Evolutionary conservation across 2,113 vertebrate species (phyloP).

Genomic region (Phalacrocorax brasilianus): DNA sequence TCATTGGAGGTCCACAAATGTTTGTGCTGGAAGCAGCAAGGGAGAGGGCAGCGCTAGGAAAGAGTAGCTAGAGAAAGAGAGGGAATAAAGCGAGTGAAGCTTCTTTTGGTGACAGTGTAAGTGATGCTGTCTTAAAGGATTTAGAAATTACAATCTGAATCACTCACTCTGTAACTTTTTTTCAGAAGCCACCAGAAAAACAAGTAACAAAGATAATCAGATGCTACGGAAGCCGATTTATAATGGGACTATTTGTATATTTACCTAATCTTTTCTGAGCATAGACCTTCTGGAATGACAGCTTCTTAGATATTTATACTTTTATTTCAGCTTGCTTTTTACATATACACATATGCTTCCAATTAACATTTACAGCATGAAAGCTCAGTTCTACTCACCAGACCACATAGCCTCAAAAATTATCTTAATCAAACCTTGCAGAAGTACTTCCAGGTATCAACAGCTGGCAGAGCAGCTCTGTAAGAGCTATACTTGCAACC

Average conservation of each 20-base stretch:
- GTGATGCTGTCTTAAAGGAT: background rate
- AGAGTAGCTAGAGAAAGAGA: background rate
- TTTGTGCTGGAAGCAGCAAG: background rate
- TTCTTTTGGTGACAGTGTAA: background rate
- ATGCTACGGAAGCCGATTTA: background rate
- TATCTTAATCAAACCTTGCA: background rate
- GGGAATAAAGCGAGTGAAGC: background rate
- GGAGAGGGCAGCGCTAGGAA: background rate
- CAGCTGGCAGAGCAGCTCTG: background rate
- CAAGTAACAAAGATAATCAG: background rate
- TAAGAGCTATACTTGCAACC: background rate
- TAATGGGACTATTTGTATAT: constrained; percentile 28
- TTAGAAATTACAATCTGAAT: background rate
- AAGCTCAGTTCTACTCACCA: constrained; percentile 11
- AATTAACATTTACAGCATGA: constrained; percentile 48
- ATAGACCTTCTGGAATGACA: constrained; percentile 54
- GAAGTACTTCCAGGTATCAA: background rate
- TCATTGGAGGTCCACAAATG: rapidly evolving
- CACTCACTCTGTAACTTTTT: background rate
- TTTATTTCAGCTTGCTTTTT: constrained; percentile 47
- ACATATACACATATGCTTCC: constrained; percentile 44
- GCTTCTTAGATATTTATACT: constrained; percentile 62
- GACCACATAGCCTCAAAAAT: constrained; percentile 15
- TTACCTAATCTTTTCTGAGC: constrained; percentile 60
- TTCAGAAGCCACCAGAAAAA: background rate